phyloP scores from a whole-genome alignment of 2,113 vertebrate genomes.

The Aplodontia rufa region DNA sequence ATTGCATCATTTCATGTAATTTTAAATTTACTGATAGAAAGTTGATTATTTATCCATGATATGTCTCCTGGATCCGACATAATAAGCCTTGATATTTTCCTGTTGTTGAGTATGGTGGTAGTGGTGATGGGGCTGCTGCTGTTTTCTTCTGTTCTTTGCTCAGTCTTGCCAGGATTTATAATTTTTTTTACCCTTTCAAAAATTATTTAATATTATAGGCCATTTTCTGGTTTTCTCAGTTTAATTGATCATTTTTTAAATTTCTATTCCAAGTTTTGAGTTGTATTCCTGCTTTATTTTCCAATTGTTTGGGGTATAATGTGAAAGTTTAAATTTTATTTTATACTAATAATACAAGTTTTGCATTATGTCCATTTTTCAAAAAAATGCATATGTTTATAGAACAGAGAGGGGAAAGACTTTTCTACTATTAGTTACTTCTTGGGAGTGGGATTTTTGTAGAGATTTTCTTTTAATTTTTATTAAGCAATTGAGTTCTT shows the following conservation, averaged over 20 bases:
- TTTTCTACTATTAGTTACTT: too few species aligned
- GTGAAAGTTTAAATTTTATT: background rate
- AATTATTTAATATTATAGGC: background rate
- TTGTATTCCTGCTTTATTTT: constrained; percentile 26
- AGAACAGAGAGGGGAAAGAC: too few species aligned
- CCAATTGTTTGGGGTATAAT: background rate
- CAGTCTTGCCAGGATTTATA: background rate
- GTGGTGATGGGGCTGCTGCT: background rate
- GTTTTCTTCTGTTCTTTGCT: background rate
- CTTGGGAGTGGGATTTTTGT: too few species aligned
- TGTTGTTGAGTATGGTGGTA: background rate
- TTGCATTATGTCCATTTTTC: background rate
- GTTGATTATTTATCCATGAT: background rate
- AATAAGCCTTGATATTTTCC: background rate
- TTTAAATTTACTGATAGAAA: background rate
- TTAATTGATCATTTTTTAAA: background rate
- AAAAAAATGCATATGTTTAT: too few species aligned
- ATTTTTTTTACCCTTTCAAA: background rate
- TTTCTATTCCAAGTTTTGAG: background rate
- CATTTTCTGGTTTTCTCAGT: background rate
- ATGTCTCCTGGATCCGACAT: background rate
- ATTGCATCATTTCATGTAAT: background rate
- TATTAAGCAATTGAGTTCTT: too few species aligned
- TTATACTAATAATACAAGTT: background rate
- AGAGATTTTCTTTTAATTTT: too few species aligned